A percentile compares a stretch with the other conserved stretches of the same genome.
Conservation (phyloP, 2,797 vertebrate genomes). For the Apogon talboti region DNA sequence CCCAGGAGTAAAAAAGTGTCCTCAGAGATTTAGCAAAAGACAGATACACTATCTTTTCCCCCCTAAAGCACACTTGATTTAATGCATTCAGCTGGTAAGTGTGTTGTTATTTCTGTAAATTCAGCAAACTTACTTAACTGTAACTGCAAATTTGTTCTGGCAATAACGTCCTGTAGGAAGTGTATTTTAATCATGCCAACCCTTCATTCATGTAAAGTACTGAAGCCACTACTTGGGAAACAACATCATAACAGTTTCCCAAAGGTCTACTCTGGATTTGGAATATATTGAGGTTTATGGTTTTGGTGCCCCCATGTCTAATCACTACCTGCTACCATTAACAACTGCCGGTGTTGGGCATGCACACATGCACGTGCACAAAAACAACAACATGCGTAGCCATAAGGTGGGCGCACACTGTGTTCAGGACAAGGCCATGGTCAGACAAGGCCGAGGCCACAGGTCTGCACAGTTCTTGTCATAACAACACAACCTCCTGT, state of each 20-base stretch:
- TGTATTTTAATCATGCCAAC: conserved; percentile 47
- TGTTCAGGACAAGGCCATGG: conserved; percentile 63
- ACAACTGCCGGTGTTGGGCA: conserved; percentile 18
- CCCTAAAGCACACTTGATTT: background rate
- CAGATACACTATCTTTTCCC: background rate
- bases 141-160: conserved; percentile 13
- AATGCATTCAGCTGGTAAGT: background rate
- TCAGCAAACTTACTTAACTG: background rate
- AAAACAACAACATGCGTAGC: conserved; percentile 9
- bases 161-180: conserved; percentile 37
- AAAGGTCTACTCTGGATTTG: conserved; percentile 29
- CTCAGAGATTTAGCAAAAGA: conserved; percentile 14
- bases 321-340: conserved; percentile 61
- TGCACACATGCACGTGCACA: background rate
- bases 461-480: conserved; percentile 56
- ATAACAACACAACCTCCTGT: conserved; percentile 60
- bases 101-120: background rate
- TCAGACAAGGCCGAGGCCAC: conserved; percentile 49
- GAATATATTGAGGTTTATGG: conserved; percentile 56
- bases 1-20: background rate
- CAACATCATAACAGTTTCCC: conserved; percentile 40
- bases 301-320: conserved; percentile 42
- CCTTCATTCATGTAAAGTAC: conserved; percentile 41
- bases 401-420: background rate
- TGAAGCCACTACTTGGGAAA: conserved; percentile 30